Base-by-base conservation (phyloP, 2,113 vertebrate genomes). In the Cyprinus carpio region DNA sequence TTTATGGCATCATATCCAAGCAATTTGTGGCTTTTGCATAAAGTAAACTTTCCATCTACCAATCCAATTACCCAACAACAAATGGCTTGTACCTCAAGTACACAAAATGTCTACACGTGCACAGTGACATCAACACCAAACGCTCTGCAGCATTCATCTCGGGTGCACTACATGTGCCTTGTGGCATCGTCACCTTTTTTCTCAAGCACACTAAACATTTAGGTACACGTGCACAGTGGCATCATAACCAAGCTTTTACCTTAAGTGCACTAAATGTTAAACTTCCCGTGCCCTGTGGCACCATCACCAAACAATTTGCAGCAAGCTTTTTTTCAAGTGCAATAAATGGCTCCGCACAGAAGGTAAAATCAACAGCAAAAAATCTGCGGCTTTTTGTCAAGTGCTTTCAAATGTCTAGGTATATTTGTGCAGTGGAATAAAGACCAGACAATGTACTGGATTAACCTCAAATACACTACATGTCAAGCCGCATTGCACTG, bases 31-130 rank as follows among this genome's bases (percentile, higher is more conserved):
- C 76, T 78, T 78, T 40, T 37, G 10, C 23, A 13, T 25, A 23
- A 79, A 79, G 31, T 79, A 60, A 60, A n/a, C 54, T 40, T 37
- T 71, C 34, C 34, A 37, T 40, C 67, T 71, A 71, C 67, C 20
- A 10, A 23, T 71, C 46, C 49, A 56, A 6, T 13, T 58, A 7
- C 18, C 16, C 51, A 34, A 23, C n/a, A 58, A 46, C 29, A 56
- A 51, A 18, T 76, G 29, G 51, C 27, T 56, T 56, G 25, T 56
- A 34, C 43, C 15, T 75, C 25, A 75, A 51, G 46, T 23, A 20
- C 75, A n/a, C 51, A 1, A 34, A 77, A 58, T 6, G 75, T 58
- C 29, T 34, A 77, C 75, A 54, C 1, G 27, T 76, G 40, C 16
- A 6, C 46, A 10, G 2, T 29, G 75, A 6, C 10, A 76, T 71